These are phyloP conservation scores for Neofelis nebulosa DNA, from an alignment of 2,113 vertebrate species.

Conservation along the genomic window DNA sequence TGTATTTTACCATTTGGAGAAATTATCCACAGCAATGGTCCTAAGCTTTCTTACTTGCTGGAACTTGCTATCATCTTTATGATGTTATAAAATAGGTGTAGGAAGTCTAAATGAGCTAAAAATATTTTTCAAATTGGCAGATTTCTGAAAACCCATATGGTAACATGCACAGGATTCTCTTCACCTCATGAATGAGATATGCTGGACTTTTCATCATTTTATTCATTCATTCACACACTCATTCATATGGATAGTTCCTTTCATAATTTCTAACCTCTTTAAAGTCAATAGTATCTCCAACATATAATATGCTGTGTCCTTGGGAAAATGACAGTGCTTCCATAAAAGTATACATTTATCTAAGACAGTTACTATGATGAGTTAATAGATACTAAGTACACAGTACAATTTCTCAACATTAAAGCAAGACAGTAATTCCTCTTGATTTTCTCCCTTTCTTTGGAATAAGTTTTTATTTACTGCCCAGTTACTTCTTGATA, in stretches of 20 bases:
- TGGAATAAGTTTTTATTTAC: background rate
- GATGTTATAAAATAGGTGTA: background rate
- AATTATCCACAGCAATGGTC: background rate
- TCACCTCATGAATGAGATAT: background rate
- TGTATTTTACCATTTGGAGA: background rate
- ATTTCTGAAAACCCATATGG: background rate
- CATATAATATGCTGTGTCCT: background rate
- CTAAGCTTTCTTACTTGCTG: background rate
- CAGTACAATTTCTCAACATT: background rate
- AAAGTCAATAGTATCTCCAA: background rate
- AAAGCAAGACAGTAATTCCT: background rate
- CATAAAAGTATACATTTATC: background rate
- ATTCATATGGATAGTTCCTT: background rate
- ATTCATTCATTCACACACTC: background rate
- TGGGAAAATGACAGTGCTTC: background rate
- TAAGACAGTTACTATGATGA: background rate
- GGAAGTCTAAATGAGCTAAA: conserved; percentile 15
- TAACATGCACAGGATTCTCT: background rate
- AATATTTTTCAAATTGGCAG: conserved; percentile 3
- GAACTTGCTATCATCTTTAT: conserved; percentile 6
- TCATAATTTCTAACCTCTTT: conserved; percentile 24
- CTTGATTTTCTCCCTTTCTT: background rate
- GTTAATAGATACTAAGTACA: background rate
- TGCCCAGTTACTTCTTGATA: background rate
- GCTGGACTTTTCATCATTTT: background rate